phyloP scores from a whole-genome alignment of 2,113 vertebrate species.

The Lagopus leucura region DNA sequence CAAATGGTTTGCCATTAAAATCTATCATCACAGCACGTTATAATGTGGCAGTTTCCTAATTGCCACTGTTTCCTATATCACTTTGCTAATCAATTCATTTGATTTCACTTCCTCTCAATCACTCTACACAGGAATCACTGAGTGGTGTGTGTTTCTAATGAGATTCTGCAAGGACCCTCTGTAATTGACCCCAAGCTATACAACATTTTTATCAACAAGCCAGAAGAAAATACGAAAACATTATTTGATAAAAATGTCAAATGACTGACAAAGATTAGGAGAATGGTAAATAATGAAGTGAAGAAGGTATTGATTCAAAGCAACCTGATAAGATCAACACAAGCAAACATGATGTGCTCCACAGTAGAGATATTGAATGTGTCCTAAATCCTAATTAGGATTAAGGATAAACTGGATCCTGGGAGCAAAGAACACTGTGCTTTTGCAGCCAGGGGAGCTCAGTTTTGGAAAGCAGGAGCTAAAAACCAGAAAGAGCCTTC shows the following conservation, averaged over 20 bases:
- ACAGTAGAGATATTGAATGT: neutral
- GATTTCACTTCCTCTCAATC: conserved; percentile 14
- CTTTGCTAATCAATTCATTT: conserved; percentile 47
- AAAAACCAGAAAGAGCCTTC: neutral
- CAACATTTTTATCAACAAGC: conserved; percentile 62
- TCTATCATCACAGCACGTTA: neutral
- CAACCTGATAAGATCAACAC: conserved; percentile 67
- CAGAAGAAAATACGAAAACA: conserved; percentile 57
- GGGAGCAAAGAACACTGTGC: neutral
- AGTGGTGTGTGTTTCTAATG: conserved; percentile 44
- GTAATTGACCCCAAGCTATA: conserved; percentile 59
- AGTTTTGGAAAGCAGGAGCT: neutral
- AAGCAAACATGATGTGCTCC: conserved; percentile 39
- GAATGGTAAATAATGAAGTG: conserved; percentile 68
- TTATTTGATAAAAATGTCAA: conserved; percentile 69
- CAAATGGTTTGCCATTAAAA: neutral
- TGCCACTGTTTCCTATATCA: conserved; percentile 15
- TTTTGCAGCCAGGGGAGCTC: neutral
- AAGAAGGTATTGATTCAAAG: conserved; percentile 62
- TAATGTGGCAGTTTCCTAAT: conserved; percentile 32
- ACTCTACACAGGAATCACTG: neutral
- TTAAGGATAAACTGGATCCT: conserved; percentile 13
- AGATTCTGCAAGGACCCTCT: conserved; percentile 32
- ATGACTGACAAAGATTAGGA: conserved; percentile 66
- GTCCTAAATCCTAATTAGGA: conserved; percentile 45